phyloP scores from a whole-genome alignment of 2,888 invertebrate species.

The Chymomyza procnemis region DNA sequence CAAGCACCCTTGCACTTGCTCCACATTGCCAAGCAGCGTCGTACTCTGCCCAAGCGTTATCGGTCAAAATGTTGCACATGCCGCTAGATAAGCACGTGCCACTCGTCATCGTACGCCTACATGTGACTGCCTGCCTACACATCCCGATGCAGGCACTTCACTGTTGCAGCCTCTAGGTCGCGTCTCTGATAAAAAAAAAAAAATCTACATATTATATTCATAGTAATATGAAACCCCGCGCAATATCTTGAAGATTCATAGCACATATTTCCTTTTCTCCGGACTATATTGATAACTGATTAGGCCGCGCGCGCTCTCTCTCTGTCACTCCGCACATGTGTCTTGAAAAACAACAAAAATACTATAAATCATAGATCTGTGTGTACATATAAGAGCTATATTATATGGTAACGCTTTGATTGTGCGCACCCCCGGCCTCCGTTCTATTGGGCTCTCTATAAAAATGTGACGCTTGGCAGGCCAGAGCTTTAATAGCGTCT shows the following conservation, averaged over 20 bases:
- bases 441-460: constrained; percentile 52
- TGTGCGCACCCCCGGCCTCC: constrained; percentile 39
- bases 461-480: constrained; percentile 51
- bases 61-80: constrained; percentile 38
- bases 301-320: constrained; percentile 13
- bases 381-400: constrained; percentile 13
- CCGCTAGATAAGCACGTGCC: constrained; percentile 43
- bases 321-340: constrained; percentile 3
- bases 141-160: no score
- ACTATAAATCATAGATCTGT: constrained; percentile 65
- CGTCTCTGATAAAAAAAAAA: neutral
- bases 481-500: constrained; percentile 58
- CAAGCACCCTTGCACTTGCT: constrained; percentile 28
- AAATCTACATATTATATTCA: no score
- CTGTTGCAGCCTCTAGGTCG: no score
- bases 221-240: neutral
- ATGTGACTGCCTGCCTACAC: no score
- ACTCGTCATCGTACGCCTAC: neutral
- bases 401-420: constrained; percentile 49
- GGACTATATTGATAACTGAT: constrained; percentile 46
- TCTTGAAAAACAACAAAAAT: constrained; percentile 55
- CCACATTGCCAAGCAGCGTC: constrained; percentile 19
- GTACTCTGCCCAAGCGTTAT: constrained; percentile 14
- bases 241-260: constrained; percentile 17
- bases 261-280: constrained; percentile 34